Conservation (phyloP, 2,888 invertebrate genomes). For the Abrostola tripartita region DNA sequence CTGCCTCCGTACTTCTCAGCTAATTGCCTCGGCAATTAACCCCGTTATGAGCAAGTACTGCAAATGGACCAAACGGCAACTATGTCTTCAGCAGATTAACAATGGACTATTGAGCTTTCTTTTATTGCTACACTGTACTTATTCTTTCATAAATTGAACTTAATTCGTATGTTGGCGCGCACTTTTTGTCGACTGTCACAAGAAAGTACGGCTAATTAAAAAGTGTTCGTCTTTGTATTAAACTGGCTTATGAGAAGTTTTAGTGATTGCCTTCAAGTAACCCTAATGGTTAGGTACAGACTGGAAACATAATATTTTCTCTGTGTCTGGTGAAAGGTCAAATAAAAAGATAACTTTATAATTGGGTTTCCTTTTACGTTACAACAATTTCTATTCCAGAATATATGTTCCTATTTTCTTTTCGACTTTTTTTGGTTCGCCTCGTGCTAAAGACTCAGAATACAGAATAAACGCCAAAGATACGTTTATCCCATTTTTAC, state of each 20-base stretch:
- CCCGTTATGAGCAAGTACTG: slow-evolving; percentile 62
- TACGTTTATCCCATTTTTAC: too few species aligned
- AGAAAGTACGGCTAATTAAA: slow-evolving; percentile 34
- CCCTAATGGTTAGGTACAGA: slow-evolving; percentile 1
- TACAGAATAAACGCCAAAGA: too few species aligned
- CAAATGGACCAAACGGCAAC: slow-evolving; percentile 60
- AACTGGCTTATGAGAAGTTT: slow-evolving; percentile 9
- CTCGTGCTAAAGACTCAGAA: too few species aligned
- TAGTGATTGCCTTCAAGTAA: not conserved
- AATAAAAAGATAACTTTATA: not conserved
- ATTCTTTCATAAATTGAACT: slow-evolving; percentile 52
- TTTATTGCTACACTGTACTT: slow-evolving; percentile 42
- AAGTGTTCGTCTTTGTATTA: slow-evolving; percentile 12
- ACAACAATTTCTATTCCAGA: not conserved
- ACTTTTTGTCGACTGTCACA: slow-evolving; percentile 31
- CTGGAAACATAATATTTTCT: not conserved
- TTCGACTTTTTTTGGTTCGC: not conserved
- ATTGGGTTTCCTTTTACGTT: not conserved
- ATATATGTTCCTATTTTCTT: not conserved
- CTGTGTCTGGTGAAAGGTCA: not conserved
- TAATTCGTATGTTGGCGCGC: slow-evolving; percentile 38
- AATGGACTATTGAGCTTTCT: slow-evolving; percentile 61
- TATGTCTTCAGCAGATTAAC: slow-evolving; percentile 58
- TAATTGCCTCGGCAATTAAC: slow-evolving; percentile 78
- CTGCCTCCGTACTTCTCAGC: slow-evolving; percentile 63